Percentiles rank a stretch among this genome's conserved stretches.
Conservation (phyloP, 2,888 invertebrate genomes). For the Drosophila histrio region DNA sequence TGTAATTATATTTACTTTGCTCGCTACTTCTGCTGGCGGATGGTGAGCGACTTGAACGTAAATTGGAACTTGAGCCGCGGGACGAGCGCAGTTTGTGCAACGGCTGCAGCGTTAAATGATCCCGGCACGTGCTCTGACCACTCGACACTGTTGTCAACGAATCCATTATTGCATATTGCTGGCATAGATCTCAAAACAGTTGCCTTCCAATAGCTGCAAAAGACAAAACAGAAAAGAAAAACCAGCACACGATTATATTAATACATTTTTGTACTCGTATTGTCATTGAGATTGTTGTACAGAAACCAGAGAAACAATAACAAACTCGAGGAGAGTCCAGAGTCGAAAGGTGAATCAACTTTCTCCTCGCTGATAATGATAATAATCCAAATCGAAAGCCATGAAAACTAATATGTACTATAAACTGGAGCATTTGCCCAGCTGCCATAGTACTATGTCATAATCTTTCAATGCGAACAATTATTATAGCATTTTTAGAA, state of each 20-base stretch:
- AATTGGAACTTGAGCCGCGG: conserved; percentile 68
- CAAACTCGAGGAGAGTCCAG: conserved; percentile 44
- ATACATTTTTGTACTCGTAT: conserved; percentile 6
- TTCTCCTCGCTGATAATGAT: conserved; percentile 56
- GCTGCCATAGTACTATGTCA: conserved; percentile 3
- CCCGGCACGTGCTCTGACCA: conserved; percentile 51
- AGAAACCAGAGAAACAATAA: conserved; percentile 5
- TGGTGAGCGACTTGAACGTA: conserved; percentile 82
- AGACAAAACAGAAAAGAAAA: conserved; percentile 5
- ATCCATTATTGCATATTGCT: conserved; percentile 70
- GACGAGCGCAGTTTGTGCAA: conserved; percentile 60
- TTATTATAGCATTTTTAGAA: conserved; percentile 33
- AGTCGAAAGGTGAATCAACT: conserved; percentile 77
- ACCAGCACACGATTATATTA: conserved; percentile 6
- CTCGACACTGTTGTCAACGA: conserved; percentile 47
- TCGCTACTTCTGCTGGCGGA: conserved; percentile 81
- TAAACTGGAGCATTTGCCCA: conserved; percentile 54
- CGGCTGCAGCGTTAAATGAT: conserved; percentile 65
- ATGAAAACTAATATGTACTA: too few relatives aligned
- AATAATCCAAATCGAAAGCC: conserved; percentile 22
- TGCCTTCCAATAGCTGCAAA: conserved; percentile 58
- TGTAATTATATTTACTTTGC: conserved; percentile 77
- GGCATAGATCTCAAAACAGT: conserved; percentile 31
- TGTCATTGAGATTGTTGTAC: conserved; percentile 49
- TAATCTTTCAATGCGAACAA: conserved; percentile 23